Conservation (phyloP, 1,140 invertebrate genomes). For the Drosophila funebris region DNA sequence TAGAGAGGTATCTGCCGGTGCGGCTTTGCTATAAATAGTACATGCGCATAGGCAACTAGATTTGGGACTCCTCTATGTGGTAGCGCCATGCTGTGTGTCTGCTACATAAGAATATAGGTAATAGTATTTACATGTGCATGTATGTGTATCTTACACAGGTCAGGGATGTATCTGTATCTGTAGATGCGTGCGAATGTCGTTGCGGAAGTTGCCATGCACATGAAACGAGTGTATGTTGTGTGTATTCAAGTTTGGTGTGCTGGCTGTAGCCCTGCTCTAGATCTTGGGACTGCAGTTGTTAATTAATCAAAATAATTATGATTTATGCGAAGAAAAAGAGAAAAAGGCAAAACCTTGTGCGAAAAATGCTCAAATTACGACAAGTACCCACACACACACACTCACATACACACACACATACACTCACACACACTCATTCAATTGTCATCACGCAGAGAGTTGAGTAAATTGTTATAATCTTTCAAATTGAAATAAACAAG, state of each 20-base stretch:
- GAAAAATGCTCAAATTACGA: not conserved
- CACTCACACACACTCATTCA: not conserved
- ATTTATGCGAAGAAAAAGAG: not conserved
- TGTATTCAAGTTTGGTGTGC: not conserved
- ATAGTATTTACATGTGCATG: slow-evolving; percentile 20
- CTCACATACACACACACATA: not conserved
- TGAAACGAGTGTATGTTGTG: not conserved
- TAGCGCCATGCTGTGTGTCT: slow-evolving; percentile 10
- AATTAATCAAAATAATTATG: slow-evolving; percentile 21
- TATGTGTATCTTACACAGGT: slow-evolving; percentile 40
- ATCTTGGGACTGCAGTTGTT: slow-evolving; percentile 11
- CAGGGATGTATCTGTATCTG: slow-evolving; percentile 42
- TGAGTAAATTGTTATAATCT: slow-evolving; percentile 24
- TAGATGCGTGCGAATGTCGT: slow-evolving; percentile 19
- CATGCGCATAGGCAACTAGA: slow-evolving; percentile 40
- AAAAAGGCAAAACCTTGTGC: not conserved
- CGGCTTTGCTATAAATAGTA: slow-evolving; percentile 25
- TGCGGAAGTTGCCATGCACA: slow-evolving; percentile 24
- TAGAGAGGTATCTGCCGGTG: slow-evolving; percentile 11
- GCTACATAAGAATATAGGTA: slow-evolving; percentile 27
- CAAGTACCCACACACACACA: not conserved
- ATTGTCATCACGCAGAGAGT: slow-evolving; percentile 1
- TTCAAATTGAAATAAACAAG: slow-evolving; percentile 51
- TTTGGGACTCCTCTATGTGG: slow-evolving; percentile 3
- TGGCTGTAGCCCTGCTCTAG: slow-evolving; percentile 12